Conservation (phyloP, 2,797 vertebrate genomes). For the Cyprinodon diabolis region DNA sequence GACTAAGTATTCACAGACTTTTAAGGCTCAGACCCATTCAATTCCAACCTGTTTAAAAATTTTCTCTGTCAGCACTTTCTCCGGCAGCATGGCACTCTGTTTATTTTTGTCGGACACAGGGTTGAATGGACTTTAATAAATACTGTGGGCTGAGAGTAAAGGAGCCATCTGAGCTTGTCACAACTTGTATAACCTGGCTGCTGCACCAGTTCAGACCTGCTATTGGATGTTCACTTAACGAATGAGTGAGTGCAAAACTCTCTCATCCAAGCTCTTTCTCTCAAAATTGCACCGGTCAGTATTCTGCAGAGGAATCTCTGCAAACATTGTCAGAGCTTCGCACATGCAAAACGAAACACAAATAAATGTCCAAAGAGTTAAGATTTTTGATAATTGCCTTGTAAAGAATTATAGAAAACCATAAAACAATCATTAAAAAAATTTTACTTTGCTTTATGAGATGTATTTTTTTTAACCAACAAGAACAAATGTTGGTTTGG, state of each 20-base stretch:
- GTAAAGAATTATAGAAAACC: slow-evolving; percentile 14
- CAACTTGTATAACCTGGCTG: slow-evolving; percentile 79
- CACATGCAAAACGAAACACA: slow-evolving; percentile 15
- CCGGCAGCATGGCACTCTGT: slow-evolving; percentile 77
- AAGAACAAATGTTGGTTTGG: background rate
- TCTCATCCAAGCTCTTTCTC: slow-evolving; percentile 45
- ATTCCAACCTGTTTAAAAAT: slow-evolving; percentile 78
- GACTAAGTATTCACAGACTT: slow-evolving; percentile 60
- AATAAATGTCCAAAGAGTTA: slow-evolving; percentile 9
- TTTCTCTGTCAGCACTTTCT: slow-evolving; percentile 82
- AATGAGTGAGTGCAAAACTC: slow-evolving; percentile 62
- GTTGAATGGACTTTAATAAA: slow-evolving; percentile 84
- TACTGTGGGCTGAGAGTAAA: slow-evolving; percentile 75
- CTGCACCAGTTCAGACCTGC: slow-evolving; percentile 64
- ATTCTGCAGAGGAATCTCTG: slow-evolving; percentile 41
- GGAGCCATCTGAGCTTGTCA: slow-evolving; percentile 83
- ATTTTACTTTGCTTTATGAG: background rate
- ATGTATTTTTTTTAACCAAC: background rate
- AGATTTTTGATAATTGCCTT: slow-evolving; percentile 1
- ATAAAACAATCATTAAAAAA: slow-evolving; percentile 4
- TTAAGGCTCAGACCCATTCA: slow-evolving; percentile 65
- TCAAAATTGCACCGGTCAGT: slow-evolving; percentile 45
- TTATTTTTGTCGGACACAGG: slow-evolving; percentile 82
- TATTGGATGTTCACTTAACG: slow-evolving; percentile 66
- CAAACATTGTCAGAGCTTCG: slow-evolving; percentile 22